Conservation (phyloP, 1,140 invertebrate species). For the Bombus waltoni region DNA sequence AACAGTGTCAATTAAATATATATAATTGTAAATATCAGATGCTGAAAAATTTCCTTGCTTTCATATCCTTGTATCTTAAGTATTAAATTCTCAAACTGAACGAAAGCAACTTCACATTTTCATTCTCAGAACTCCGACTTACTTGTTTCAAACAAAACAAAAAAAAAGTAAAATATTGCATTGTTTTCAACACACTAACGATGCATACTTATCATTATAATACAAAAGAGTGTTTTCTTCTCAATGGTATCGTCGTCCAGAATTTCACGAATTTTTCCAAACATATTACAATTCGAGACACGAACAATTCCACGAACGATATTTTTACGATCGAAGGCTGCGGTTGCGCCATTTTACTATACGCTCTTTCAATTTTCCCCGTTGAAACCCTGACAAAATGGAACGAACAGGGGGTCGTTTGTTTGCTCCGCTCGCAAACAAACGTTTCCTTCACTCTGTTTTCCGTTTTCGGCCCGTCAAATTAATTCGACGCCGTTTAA, state of each 20-base stretch:
- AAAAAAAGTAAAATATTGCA: background rate
- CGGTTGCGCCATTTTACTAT: background rate
- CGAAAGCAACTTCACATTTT: too few relatives aligned
- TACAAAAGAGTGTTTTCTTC: too few relatives aligned
- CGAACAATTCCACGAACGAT: background rate
- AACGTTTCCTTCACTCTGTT: slow-evolving; percentile 4
- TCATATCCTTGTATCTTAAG: background rate
- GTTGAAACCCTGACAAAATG: slow-evolving; percentile 5
- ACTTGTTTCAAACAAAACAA: too few relatives aligned
- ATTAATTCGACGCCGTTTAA: slow-evolving; percentile 37
- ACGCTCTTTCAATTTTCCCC: slow-evolving; percentile 1
- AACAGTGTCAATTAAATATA: too few relatives aligned
- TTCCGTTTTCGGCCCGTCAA: slow-evolving; percentile 2
- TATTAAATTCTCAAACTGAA: background rate
- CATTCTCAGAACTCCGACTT: too few relatives aligned
- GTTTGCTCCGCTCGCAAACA: background rate
- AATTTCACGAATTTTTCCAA: background rate
- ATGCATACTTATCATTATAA: too few relatives aligned
- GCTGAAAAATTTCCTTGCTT: too few relatives aligned
- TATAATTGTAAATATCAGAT: too few relatives aligned
- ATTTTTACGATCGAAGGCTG: background rate
- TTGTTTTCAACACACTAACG: background rate
- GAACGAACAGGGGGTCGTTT: background rate
- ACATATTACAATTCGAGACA: too few relatives aligned
- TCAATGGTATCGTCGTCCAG: background rate